Evolutionary conservation across 2,797 vertebrate genomes (phyloP).

Genomic region (Ispidina lecontei): DNA sequence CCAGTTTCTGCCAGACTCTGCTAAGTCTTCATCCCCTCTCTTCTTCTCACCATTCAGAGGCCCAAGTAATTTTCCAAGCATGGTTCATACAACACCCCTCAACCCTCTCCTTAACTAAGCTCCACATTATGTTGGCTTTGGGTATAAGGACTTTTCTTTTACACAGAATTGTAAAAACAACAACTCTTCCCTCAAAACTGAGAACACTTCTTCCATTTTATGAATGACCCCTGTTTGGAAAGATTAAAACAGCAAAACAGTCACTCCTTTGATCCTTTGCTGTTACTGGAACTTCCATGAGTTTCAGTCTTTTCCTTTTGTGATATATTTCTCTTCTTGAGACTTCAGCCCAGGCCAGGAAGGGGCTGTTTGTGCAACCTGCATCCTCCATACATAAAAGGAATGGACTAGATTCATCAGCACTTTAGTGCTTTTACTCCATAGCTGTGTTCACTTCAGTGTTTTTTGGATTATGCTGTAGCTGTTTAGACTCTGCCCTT

Average conservation of each 20-base stretch:
- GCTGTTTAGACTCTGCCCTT: conserved; percentile 39
- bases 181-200: neutral
- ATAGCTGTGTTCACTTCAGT: neutral
- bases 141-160: neutral
- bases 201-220: neutral
- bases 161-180: neutral
- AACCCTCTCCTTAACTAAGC: neutral
- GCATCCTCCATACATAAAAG: neutral
- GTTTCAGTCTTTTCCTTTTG: neutral
- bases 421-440: conserved; percentile 1
- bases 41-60: neutral
- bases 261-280: neutral
- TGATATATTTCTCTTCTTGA: neutral
- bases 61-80: neutral
- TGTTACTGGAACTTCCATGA: neutral
- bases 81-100: neutral
- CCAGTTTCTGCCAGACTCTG: neutral
- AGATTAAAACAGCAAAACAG: neutral
- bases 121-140: neutral
- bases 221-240: neutral
- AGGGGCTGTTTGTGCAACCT: neutral
- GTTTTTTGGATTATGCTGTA: conserved; percentile 44
- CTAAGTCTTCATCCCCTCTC: neutral
- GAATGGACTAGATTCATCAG: conserved; percentile 25
- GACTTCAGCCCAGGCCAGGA: conserved; percentile 23